phyloP scores from a whole-genome alignment of 1,140 invertebrate species.

The Caenorhabditis remanei region DNA sequence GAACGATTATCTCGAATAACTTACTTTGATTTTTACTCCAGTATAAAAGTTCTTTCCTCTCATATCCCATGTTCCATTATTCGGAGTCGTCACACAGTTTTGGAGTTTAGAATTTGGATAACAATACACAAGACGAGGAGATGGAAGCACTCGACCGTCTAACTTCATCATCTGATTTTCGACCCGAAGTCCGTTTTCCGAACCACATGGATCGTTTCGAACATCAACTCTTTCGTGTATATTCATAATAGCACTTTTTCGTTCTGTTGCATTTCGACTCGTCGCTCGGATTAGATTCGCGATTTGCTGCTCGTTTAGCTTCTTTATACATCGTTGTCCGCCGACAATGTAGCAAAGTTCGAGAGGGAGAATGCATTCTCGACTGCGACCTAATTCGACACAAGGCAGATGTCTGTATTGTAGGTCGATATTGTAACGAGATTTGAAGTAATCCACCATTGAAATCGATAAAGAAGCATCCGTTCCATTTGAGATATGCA shows the following conservation, averaged over 20 bases:
- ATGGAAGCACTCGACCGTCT: neutral
- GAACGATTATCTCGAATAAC: neutral
- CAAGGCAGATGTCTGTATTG: constrained; percentile 6
- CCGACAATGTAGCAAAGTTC: constrained; percentile 26
- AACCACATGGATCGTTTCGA: neutral
- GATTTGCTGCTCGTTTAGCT: constrained; percentile 33
- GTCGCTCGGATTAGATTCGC: constrained; percentile 14
- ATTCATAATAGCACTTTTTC: neutral
- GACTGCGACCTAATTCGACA: neutral
- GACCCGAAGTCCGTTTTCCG: neutral
- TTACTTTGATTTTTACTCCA: neutral
- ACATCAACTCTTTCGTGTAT: neutral
- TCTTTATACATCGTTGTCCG: constrained; percentile 43
- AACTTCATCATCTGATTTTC: neutral
- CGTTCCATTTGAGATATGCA: neutral
- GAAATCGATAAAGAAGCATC: neutral
- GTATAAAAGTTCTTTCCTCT: constrained; percentile 39
- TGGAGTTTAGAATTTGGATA: neutral
- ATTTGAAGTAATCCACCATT: constrained; percentile 7
- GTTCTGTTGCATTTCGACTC: constrained; percentile 28
- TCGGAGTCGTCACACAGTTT: constrained; percentile 29
- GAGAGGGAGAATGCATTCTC: constrained; percentile 5
- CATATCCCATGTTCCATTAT: constrained; percentile 50
- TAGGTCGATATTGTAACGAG: constrained; percentile 10
- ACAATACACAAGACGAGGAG: neutral